Base-by-base conservation (phyloP, 2,113 vertebrate species). In the Microcebus murinus region DNA sequence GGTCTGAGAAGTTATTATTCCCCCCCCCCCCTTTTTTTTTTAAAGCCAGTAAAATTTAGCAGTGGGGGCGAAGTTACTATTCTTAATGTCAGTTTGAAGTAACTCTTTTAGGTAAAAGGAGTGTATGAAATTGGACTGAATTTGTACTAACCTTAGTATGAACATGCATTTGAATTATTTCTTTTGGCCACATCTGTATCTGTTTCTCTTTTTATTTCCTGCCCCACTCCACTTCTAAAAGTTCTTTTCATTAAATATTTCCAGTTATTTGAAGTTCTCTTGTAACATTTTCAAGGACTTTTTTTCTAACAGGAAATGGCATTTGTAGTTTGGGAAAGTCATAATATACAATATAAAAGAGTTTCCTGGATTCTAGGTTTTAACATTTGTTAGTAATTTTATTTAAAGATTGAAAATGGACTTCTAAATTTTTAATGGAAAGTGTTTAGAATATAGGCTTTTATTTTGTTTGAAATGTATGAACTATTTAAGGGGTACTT, bases 261-360 rank as follows among this genome's bases (percentile, higher is more conserved):
- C 14, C 12, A 79, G 2, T 94, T 39, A 82, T 6, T 86, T 87
- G 42, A 94, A 67, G n/a, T 71, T 95, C 10, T 74, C 13, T 79
- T 76, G 2, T 70, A 65, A 52, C n/a, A 39, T 77, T 96, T 90
- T 87, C 8, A 11, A 79, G 34, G 36, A 63, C 15, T 74, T 83
- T 88, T 80, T 76, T 82, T n/a, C 48, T 11, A 18, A 31, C 34
- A 67, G 4, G 11, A 76, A 63, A 27, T 86, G 18, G 5, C 0
- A 67, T 93, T 91, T 96, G 6, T 68, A 34, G 23, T 89, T 97
- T 96, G 21, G 52, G 91, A 87, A 93, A 86, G 80, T 86, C 8
- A 10, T 73, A 67, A 91, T 80, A 31, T 31, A 15, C 68, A 77
- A 6, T 57, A 57, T 83, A n/a, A 91, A 95, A 96, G 23, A 57